A percentile compares a stretch with the other conserved stretches of the same genome.
Conservation (phyloP, 2,113 vertebrate genomes). For the Pseudolaguvia tuberculata region DNA sequence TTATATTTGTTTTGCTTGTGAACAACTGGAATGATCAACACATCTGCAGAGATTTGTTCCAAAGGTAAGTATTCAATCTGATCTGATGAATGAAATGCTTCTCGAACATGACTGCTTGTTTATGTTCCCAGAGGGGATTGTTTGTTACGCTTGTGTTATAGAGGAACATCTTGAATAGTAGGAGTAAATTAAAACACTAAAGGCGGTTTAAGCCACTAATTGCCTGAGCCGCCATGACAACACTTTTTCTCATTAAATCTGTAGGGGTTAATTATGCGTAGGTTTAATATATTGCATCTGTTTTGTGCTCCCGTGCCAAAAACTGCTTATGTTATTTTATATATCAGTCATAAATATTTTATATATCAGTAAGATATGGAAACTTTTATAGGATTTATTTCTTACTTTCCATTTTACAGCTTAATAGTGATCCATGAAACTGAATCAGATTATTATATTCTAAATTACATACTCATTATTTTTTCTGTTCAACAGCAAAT, state of each 20-base stretch:
- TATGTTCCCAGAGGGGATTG: conserved; percentile 15
- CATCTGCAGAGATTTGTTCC: conserved; percentile 59
- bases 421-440: background rate
- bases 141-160: conserved; percentile 15
- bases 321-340: background rate
- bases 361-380: background rate
- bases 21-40: conserved; percentile 34
- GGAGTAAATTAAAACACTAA: conserved; percentile 27
- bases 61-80: conserved; percentile 48
- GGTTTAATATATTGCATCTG: conserved; percentile 9
- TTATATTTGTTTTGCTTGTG: conserved; percentile 26
- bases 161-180: conserved; percentile 15
- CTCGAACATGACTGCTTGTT: conserved; percentile 4
- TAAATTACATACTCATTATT: background rate
- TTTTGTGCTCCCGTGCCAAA: conserved; percentile 3
- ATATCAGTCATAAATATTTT: no score
- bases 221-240: conserved; percentile 25
- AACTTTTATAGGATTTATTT: background rate
- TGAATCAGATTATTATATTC: background rate
- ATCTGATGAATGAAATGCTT: conserved; percentile 7
- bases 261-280: conserved; percentile 41
- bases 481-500: conserved; percentile 46
- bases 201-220: conserved; percentile 35
- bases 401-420: background rate
- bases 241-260: conserved; percentile 23